A percentile compares a stretch with the other conserved stretches of the same genome.
phyloP scores from a whole-genome alignment of 2,797 vertebrate species.

The Malacoraja senta region DNA sequence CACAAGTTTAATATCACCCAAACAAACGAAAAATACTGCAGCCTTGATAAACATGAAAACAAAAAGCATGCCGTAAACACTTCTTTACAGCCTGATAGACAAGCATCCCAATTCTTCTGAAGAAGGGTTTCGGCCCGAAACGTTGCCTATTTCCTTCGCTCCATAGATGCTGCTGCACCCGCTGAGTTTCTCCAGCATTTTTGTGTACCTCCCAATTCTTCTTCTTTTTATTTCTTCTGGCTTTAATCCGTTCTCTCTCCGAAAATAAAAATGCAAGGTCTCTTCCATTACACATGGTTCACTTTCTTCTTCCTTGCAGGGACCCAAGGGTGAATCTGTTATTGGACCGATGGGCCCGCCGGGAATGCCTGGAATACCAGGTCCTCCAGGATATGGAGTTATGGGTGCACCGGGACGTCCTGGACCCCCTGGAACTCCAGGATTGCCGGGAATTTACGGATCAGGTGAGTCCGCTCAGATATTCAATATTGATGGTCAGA shows the following conservation, averaged over 20 bases:
- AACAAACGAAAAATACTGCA: too few species aligned
- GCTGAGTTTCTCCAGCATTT: too few species aligned
- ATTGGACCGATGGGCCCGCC: slow-evolving; percentile 73
- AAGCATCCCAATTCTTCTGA: too few species aligned
- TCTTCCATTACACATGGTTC: neutral
- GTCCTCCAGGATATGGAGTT: slow-evolving; percentile 74
- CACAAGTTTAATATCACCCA: too few species aligned
- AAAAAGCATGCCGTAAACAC: too few species aligned
- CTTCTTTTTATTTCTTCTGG: neutral
- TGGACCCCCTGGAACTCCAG: slow-evolving; percentile 73
- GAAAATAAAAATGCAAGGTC: neutral
- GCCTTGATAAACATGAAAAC: too few species aligned
- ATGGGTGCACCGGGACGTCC: slow-evolving; percentile 71
- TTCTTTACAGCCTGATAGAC: too few species aligned
- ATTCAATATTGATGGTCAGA: neutral
- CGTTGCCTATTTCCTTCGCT: too few species aligned
- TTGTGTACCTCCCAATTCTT: too few species aligned
- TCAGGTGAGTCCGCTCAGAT: slow-evolving; percentile 56
- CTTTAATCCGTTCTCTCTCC: neutral
- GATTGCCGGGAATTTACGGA: slow-evolving; percentile 58
- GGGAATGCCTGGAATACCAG: slow-evolving; percentile 75
- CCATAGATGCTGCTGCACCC: too few species aligned
- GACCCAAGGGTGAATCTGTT: slow-evolving; percentile 78
- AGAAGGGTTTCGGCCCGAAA: too few species aligned
- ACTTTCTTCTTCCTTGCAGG: slow-evolving; percentile 56